Evolutionary conservation across 2,113 vertebrate species (phyloP).

Genomic region (Eurystomus gularis): DNA sequence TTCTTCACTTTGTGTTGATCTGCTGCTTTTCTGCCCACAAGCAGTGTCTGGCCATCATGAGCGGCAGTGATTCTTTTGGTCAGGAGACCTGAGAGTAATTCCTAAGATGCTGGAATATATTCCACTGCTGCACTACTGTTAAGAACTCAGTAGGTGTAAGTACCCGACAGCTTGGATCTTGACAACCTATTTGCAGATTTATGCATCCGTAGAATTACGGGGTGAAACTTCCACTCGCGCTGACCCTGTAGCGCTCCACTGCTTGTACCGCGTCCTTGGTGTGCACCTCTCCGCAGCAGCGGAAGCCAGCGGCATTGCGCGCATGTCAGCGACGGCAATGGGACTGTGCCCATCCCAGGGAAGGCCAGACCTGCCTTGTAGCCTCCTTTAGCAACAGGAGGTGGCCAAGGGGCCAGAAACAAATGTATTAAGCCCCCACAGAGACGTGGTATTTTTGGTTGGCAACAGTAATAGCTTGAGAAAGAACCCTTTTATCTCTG

Average conservation of each 20-base stretch:
- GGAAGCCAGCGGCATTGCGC: neutral
- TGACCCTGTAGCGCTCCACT: neutral
- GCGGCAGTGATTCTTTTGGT: neutral
- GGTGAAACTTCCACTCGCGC: accelerated
- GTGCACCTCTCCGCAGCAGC: accelerated
- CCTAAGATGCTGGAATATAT: neutral
- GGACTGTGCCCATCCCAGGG: neutral
- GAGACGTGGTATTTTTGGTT: neutral
- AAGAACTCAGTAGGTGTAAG: neutral
- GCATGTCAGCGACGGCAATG: accelerated
- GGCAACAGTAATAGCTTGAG: neutral
- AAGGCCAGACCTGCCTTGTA: neutral
- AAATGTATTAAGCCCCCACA: neutral
- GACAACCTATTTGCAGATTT: neutral
- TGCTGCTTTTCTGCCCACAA: neutral
- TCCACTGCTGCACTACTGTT: neutral
- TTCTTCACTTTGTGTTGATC: neutral
- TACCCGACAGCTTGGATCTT: neutral
- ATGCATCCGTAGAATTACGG: accelerated
- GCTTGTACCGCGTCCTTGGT: accelerated
- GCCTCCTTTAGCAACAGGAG: neutral
- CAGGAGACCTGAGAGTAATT: neutral
- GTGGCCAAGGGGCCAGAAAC: neutral
- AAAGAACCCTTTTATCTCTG: neutral
- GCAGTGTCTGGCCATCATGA: neutral